These are phyloP conservation scores for Pomatostomus ruficeps DNA, from an alignment of 2,113 vertebrate genomes.

Conservation along the genomic window DNA sequence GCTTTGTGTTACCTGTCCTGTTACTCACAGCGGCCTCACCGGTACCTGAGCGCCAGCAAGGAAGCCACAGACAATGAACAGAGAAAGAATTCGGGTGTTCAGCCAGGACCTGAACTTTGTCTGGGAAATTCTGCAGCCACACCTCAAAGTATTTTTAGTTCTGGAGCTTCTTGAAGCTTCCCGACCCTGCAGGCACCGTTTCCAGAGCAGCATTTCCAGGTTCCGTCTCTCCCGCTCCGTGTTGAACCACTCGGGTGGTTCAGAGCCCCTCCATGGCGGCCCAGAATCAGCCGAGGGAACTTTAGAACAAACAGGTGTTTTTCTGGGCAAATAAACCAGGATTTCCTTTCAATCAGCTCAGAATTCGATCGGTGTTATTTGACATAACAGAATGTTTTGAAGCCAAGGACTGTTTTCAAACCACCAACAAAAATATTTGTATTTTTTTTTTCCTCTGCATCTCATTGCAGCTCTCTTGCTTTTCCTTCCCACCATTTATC, in stretches of 20 bases:
- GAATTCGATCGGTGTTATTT: background rate
- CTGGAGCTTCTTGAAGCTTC: background rate
- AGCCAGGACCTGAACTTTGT: background rate
- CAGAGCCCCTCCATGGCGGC: background rate
- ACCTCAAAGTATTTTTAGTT: background rate
- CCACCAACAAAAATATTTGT: background rate
- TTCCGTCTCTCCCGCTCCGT: rapidly evolving
- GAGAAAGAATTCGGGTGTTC: background rate
- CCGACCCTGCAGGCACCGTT: rapidly evolving
- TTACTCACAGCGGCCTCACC: background rate
- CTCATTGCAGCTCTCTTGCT: background rate
- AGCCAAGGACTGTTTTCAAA: background rate
- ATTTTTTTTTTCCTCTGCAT: background rate
- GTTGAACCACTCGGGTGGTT: rapidly evolving
- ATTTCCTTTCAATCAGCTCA: background rate
- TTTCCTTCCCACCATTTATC: slow-evolving; percentile 38
- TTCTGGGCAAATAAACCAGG: background rate
- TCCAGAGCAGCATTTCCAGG: background rate
- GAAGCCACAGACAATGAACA: rapidly evolving
- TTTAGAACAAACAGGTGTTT: background rate
- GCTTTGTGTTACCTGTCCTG: too few species aligned
- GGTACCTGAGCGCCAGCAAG: rapidly evolving
- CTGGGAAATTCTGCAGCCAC: background rate
- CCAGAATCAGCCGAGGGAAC: background rate
- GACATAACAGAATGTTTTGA: background rate